phyloP scores from a whole-genome alignment of 2,797 vertebrate species.

The Discoglossus pictus region DNA sequence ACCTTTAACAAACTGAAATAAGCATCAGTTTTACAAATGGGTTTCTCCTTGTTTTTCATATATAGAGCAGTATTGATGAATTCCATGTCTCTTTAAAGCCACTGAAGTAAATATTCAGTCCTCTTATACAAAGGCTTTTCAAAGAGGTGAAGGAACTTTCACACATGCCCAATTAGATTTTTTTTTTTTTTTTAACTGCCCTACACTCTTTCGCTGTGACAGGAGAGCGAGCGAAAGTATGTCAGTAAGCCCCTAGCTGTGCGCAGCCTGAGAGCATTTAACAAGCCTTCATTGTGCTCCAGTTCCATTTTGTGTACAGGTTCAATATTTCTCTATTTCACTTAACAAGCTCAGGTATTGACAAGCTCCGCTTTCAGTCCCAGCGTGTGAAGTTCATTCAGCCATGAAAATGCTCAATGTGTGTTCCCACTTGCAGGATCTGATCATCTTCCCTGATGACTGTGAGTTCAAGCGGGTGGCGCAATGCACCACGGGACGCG shows the following conservation, averaged over 20 bases:
- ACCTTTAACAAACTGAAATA: too few relatives aligned
- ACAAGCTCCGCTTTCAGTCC: background rate
- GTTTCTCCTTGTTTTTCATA: too few relatives aligned
- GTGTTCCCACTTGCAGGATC: conserved; percentile 71
- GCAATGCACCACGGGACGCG: conserved; percentile 92
- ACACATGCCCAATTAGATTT: conserved; percentile 5
- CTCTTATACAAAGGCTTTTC: background rate
- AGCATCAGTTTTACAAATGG: too few relatives aligned
- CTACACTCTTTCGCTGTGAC: background rate
- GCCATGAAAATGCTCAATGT: too few relatives aligned
- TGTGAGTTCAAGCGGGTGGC: conserved; percentile 95
- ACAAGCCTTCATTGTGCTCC: background rate
- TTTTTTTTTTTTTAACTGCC: background rate
- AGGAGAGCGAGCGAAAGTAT: background rate
- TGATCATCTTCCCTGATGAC: conserved; percentile 97
- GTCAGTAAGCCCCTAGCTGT: background rate
- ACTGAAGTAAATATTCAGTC: background rate
- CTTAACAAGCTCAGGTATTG: conserved; percentile 25
- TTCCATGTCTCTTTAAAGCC: too few relatives aligned
- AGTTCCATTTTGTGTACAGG: background rate
- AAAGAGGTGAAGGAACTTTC: conserved; percentile 7
- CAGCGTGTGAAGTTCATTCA: background rate
- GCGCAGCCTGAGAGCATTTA: conserved; percentile 29
- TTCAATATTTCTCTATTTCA: conserved; percentile 15
- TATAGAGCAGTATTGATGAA: too few relatives aligned